Conservation (phyloP, 2,888 invertebrate genomes). For the Brachypalpus laphriformis region DNA sequence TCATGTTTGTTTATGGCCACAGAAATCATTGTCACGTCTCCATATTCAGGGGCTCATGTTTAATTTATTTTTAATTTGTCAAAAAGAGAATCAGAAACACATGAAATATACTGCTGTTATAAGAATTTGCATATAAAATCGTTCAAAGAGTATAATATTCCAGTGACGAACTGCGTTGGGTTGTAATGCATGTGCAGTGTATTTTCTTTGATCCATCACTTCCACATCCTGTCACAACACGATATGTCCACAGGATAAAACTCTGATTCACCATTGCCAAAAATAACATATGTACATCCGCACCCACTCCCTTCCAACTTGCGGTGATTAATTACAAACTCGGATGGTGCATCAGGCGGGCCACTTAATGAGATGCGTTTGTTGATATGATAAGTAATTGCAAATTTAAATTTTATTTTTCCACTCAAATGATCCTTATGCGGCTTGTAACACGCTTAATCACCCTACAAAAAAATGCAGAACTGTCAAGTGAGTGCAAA, state of each 20-base stretch:
- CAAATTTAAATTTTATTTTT: constrained; percentile 15
- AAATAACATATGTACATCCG: constrained; percentile 1
- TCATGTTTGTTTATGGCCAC: background rate
- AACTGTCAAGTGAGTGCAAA: background rate
- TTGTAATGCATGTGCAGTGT: background rate
- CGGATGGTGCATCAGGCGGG: background rate
- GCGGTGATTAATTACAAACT: constrained; percentile 6
- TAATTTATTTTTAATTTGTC: constrained; percentile 14
- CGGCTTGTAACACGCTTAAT: constrained; percentile 1
- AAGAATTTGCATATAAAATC: constrained; percentile 20
- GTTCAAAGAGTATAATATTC: background rate
- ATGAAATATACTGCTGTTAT: background rate
- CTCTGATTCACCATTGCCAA: constrained; percentile 22
- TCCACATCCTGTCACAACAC: constrained; percentile 1
- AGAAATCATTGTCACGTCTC: background rate
- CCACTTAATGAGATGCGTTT: constrained; percentile 27
- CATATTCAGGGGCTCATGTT: background rate
- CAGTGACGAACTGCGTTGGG: background rate
- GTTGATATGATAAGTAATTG: constrained; percentile 26
- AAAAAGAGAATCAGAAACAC: background rate
- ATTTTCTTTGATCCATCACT: constrained; percentile 20
- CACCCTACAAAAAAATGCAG: constrained; percentile 2
- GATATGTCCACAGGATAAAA: background rate
- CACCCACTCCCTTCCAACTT: background rate
- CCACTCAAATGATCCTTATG: background rate